These are phyloP conservation scores for Branchipolynoe longqiensis DNA, from an alignment of 2,888 invertebrate genomes.

Conservation along the genomic window DNA sequence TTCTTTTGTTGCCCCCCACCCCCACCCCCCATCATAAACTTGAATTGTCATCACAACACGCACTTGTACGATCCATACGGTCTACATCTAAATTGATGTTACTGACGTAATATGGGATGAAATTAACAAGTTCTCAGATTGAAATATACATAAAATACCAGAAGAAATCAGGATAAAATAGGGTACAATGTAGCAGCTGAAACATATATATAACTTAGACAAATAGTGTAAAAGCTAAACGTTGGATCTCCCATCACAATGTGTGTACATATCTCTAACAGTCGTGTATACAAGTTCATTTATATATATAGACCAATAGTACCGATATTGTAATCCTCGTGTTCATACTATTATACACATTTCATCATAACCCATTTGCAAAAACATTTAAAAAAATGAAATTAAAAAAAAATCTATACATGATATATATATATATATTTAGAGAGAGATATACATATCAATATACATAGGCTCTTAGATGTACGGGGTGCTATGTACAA, in stretches of 20 bases:
- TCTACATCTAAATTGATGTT: constrained; percentile 15
- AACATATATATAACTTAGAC: constrained; percentile 55
- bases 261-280: constrained; percentile 56
- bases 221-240: constrained; percentile 46
- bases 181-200: constrained; percentile 53
- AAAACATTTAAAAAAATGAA: too few species aligned
- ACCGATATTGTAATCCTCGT: constrained; percentile 13
- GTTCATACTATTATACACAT: constrained; percentile 51
- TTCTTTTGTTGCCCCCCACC: too few species aligned
- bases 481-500: constrained; percentile 22
- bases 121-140: constrained; percentile 31
- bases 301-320: constrained; percentile 54
- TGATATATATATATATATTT: too few species aligned
- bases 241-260: constrained; percentile 49
- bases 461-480: constrained; percentile 46
- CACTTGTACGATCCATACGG: constrained; percentile 35
- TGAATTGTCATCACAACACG: constrained; percentile 31
- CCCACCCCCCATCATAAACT: too few species aligned
- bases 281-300: constrained; percentile 50
- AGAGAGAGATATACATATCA: too few species aligned
- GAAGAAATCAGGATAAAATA: constrained; percentile 34
- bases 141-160: constrained; percentile 26
- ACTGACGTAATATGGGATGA: constrained; percentile 33
- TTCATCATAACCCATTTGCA: constrained; percentile 48
- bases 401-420: constrained; percentile 58